These are phyloP conservation scores for Azemiops feae DNA, from an alignment of 2,113 vertebrate genomes.

Conservation along the genomic window DNA sequence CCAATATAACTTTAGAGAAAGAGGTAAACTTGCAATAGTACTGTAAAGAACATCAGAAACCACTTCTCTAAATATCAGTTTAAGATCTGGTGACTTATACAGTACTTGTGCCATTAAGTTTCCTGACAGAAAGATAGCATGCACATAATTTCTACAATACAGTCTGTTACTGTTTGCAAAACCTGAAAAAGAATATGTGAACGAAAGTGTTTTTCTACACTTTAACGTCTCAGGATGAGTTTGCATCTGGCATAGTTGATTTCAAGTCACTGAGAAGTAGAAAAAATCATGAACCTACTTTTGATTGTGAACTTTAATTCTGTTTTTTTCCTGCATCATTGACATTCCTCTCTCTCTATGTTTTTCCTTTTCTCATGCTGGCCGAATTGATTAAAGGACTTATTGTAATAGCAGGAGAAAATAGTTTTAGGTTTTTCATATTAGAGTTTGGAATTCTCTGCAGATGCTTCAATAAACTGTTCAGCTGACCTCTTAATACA, in stretches of 20 bases:
- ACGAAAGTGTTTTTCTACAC: background rate
- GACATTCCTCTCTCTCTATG: background rate
- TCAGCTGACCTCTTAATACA: conserved; percentile 41
- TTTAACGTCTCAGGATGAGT: conserved; percentile 1
- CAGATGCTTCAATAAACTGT: conserved; percentile 14
- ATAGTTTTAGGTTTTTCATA: conserved; percentile 43
- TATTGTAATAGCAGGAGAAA: conserved; percentile 37
- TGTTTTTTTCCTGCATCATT: conserved; percentile 21
- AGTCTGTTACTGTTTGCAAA: conserved; percentile 32
- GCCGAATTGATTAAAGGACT: conserved; percentile 14
- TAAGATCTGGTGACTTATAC: background rate
- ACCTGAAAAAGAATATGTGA: conserved; percentile 1
- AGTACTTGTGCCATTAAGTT: background rate
- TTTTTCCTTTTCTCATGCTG: background rate
- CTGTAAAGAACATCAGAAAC: background rate
- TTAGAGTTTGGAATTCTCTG: conserved; percentile 31
- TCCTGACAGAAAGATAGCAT: conserved; percentile 12
- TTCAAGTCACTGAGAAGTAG: conserved; percentile 21
- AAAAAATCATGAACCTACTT: background rate
- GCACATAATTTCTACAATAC: conserved; percentile 42
- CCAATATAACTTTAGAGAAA: background rate
- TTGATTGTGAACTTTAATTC: conserved; percentile 23
- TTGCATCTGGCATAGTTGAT: conserved; percentile 18
- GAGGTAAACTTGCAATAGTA: background rate
- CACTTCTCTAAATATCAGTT: conserved; percentile 10